Evolutionary conservation across 92 coral and sea anemone species (phyloP).

Genomic region (Phymanthus crucifer): DNA sequence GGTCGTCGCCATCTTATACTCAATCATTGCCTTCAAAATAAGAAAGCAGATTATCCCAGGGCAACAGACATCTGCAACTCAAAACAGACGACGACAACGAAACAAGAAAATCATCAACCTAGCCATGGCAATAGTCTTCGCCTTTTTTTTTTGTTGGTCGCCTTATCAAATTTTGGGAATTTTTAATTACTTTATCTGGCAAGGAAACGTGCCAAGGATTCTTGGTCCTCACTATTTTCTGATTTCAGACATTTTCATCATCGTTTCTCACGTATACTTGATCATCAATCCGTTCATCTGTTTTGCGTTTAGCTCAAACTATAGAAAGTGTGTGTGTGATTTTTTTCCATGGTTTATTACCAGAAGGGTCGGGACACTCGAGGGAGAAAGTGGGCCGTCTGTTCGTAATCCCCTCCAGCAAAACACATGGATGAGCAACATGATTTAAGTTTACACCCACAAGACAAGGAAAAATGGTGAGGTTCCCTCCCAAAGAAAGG

Average conservation of each 20-base stretch:
- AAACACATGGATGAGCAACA: background rate
- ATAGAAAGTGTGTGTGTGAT: background rate
- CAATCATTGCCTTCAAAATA: background rate
- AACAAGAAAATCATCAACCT: background rate
- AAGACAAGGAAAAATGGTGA: no score
- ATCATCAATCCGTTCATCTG: slow-evolving; percentile 13
- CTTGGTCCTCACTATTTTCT: background rate
- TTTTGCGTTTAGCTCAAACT: background rate
- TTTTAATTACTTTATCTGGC: background rate
- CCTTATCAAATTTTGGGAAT: background rate
- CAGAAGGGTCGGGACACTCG: background rate
- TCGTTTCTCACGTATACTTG: slow-evolving; percentile 12
- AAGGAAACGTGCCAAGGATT: background rate
- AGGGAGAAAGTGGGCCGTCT: no score
- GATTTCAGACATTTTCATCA: background rate
- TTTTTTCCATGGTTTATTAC: background rate
- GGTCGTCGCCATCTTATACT: background rate
- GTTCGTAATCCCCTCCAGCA: background rate
- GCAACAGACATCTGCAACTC: background rate
- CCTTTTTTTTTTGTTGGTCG: background rate
- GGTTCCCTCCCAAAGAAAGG: no score
- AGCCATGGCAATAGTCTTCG: background rate
- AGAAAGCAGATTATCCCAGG: background rate
- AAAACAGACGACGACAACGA: slow-evolving; percentile 4
- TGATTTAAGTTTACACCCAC: no score